Conservation (phyloP, 2,113 vertebrate species). For the Mesoclemmys tuberculata region DNA sequence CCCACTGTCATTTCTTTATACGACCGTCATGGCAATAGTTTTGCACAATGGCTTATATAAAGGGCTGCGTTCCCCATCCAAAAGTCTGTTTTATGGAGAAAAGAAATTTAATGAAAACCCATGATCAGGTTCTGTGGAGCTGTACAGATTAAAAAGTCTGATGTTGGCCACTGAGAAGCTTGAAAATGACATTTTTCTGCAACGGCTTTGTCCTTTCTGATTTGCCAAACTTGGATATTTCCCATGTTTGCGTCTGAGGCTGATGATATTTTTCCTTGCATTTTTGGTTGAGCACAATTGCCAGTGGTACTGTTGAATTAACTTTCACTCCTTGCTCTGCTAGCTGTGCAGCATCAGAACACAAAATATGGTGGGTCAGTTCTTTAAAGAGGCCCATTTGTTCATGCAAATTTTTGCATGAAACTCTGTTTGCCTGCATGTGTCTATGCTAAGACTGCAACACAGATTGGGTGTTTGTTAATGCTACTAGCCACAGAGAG, state of each 20-base stretch:
- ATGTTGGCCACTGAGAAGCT: slow-evolving; percentile 24
- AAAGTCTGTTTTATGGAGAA: slow-evolving; percentile 9
- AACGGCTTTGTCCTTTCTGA: neutral
- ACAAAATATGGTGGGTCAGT: neutral
- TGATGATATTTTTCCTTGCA: slow-evolving; percentile 12
- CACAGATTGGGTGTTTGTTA: neutral
- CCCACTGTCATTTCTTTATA: neutral
- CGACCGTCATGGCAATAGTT: neutral
- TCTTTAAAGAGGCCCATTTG: neutral
- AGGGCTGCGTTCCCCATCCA: neutral
- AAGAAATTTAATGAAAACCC: neutral
- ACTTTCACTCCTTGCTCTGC: neutral
- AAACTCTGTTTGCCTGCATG: neutral
- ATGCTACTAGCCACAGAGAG: neutral
- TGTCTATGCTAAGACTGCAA: neutral
- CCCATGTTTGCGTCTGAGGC: slow-evolving; percentile 5
- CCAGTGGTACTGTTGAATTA: neutral
- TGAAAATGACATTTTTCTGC: slow-evolving; percentile 9
- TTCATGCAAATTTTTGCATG: neutral
- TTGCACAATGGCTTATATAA: neutral
- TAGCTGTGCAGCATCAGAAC: neutral
- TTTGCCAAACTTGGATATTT: neutral
- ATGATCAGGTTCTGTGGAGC: neutral
- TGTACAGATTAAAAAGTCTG: neutral
- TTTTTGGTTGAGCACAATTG: neutral